Evolutionary conservation across 2,888 invertebrate genomes (phyloP).

Genomic region (Caenorhabditis virilis): DNA sequence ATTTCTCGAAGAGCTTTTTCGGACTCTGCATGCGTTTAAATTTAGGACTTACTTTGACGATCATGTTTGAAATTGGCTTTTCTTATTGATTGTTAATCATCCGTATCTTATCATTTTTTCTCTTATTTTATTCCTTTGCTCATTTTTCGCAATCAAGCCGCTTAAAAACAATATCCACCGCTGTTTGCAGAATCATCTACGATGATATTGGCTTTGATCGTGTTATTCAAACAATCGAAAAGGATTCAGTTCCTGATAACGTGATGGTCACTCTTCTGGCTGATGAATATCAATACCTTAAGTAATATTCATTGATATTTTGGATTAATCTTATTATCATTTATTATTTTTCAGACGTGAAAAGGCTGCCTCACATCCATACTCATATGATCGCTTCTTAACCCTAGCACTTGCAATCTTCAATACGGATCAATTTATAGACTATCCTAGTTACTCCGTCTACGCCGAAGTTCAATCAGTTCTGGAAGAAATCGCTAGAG

Average conservation of each 20-base stretch:
- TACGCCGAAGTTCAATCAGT: constrained; percentile 21
- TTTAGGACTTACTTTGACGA: too few species aligned
- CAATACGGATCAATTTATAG: constrained; percentile 12
- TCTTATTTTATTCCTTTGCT: too few species aligned
- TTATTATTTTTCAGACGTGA: constrained; percentile 24
- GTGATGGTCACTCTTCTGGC: constrained; percentile 26
- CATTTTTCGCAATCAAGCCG: too few species aligned
- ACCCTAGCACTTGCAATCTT: constrained; percentile 24
- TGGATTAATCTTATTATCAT: background rate
- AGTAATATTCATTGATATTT: constrained; percentile 6
- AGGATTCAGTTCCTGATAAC: constrained; percentile 17
- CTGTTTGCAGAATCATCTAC: constrained; percentile 38
- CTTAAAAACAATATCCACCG: too few species aligned
- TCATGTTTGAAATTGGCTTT: too few species aligned
- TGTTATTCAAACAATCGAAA: constrained; percentile 21
- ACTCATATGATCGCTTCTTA: constrained; percentile 28
- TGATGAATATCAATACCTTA: constrained; percentile 32
- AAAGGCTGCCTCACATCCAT: constrained; percentile 7
- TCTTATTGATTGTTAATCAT: too few species aligned
- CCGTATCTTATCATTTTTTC: too few species aligned
- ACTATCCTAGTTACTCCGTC: constrained; percentile 19
- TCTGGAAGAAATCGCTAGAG: constrained; percentile 17
- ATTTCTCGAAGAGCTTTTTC: background rate
- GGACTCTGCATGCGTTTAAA: background rate
- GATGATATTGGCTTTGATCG: constrained; percentile 40